phyloP scores from a whole-genome alignment of 2,888 invertebrate genomes.

The Ditula angustiorana region DNA sequence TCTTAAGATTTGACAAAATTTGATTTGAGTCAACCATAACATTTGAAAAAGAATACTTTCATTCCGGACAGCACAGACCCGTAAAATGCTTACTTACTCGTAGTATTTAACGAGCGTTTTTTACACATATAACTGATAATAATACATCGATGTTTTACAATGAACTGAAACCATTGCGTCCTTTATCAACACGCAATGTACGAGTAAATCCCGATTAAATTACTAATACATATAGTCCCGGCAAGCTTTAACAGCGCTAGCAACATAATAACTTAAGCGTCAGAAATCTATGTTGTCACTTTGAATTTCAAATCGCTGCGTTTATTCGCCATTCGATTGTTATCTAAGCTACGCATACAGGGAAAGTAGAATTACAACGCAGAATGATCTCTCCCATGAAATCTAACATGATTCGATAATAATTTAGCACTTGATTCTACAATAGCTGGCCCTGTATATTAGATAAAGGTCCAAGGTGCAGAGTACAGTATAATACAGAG shows the following conservation, averaged over 20 bases:
- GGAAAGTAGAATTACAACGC: slow-evolving; percentile 49
- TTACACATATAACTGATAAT: neutral
- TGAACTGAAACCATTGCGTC: neutral
- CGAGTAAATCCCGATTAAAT: neutral
- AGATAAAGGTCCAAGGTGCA: slow-evolving; percentile 63
- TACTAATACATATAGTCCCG: neutral
- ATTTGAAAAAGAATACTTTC: no score
- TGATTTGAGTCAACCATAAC: no score
- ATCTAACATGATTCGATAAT: slow-evolving; percentile 71
- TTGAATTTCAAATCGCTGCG: slow-evolving; percentile 71
- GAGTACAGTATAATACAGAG: slow-evolving; percentile 55
- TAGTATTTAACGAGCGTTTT: no score
- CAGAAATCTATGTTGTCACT: slow-evolving; percentile 53
- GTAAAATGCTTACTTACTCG: no score
- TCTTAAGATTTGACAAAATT: no score
- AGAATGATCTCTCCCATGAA: slow-evolving; percentile 66
- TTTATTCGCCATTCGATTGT: slow-evolving; percentile 65
- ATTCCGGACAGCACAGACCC: no score
- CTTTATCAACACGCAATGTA: neutral
- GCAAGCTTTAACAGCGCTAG: slow-evolving; percentile 9
- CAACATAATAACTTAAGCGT: slow-evolving; percentile 43
- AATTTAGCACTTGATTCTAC: slow-evolving; percentile 74
- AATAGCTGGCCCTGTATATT: slow-evolving; percentile 67
- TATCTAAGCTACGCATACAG: slow-evolving; percentile 53
- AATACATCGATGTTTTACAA: neutral